Evolutionary conservation across 2,888 invertebrate species (phyloP).

Genomic region (Acrocera orbiculus): DNA sequence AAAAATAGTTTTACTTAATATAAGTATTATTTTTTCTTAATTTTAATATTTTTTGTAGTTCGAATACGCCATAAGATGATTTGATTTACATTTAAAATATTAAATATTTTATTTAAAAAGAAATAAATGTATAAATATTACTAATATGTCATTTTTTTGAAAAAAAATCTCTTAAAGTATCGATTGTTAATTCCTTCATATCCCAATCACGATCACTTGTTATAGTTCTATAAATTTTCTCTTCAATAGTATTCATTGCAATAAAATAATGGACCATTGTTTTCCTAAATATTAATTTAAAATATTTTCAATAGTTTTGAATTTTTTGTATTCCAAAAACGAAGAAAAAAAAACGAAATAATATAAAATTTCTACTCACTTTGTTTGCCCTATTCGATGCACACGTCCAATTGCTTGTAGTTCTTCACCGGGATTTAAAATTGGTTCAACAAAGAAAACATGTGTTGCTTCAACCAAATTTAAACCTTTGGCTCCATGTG

Average conservation of each 20-base stretch:
- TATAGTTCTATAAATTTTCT: slow-evolving; percentile 39
- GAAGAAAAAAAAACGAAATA: neutral
- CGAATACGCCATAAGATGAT: no score
- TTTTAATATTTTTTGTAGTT: no score
- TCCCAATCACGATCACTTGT: no score
- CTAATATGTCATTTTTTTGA: no score
- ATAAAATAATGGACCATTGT: slow-evolving; percentile 57
- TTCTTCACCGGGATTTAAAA: slow-evolving; percentile 53
- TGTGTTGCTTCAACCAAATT: slow-evolving; percentile 65
- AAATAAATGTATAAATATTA: no score
- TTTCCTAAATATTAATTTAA: slow-evolving; percentile 19
- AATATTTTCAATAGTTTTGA: neutral
- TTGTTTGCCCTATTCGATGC: slow-evolving; percentile 62
- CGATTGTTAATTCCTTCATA: no score
- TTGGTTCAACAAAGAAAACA: slow-evolving; percentile 55
- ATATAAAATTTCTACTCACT: slow-evolving; percentile 25
- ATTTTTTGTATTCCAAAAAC: neutral
- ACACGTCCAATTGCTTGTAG: slow-evolving; percentile 61
- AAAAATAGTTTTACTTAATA: no score
- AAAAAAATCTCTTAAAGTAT: no score
- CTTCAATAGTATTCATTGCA: slow-evolving; percentile 50
- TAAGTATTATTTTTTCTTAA: no score
- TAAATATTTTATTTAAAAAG: no score
- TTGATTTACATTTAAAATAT: no score
- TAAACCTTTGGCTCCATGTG: slow-evolving; percentile 55